Base-by-base conservation (phyloP, 2,888 invertebrate species). In the Orgyia antiqua region DNA sequence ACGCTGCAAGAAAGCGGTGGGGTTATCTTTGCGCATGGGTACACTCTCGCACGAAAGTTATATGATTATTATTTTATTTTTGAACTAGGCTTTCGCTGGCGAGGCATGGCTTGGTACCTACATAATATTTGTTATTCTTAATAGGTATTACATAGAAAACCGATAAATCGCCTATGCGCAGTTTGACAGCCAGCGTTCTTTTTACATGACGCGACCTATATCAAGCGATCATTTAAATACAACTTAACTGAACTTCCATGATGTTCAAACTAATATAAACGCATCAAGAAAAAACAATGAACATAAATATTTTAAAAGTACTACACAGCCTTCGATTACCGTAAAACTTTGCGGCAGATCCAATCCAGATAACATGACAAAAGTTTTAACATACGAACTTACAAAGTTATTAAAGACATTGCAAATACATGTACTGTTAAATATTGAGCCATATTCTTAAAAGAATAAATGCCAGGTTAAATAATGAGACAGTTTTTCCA, bases 261-360 rank as follows among this genome's bases (percentile, higher is more conserved):
- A 52, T 51, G 52, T 57, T 54, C n/a, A 50, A 30, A 57, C 49
- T 43, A 39, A 48, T 27, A 37, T 45, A 45, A 43, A 50, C 51
- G 57, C 51, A 58, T 50, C 48, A 57, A 56, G 52, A 44, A 42
- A n/a, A 55, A 59, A 59, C 59, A 54, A 61, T 68, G 54, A 45
- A 42, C 61, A 58, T 72, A 73, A 71, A 74, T 60, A 65, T 54
- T 51, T 52, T 46, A 59, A 61, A 55, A 60, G 61, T 53, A 52
- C 58, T 47, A 42, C 56, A 39, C 47, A 45, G 56, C 50, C 59
- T 54, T 58, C 71, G 64, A 77, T 77, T 74, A 76, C 67, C 75
- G 71, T 79, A 77, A 77, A 78, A 67, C 68, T 67, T 62, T 68
- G 66, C 63, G 54, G 64, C 58, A 61, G 77, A 77, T 76, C 53